Evolutionary conservation across 2,797 vertebrate genomes (phyloP), one percentile per base, ranked within the genome.

Genomic region (Liparis tanakae): DNA sequence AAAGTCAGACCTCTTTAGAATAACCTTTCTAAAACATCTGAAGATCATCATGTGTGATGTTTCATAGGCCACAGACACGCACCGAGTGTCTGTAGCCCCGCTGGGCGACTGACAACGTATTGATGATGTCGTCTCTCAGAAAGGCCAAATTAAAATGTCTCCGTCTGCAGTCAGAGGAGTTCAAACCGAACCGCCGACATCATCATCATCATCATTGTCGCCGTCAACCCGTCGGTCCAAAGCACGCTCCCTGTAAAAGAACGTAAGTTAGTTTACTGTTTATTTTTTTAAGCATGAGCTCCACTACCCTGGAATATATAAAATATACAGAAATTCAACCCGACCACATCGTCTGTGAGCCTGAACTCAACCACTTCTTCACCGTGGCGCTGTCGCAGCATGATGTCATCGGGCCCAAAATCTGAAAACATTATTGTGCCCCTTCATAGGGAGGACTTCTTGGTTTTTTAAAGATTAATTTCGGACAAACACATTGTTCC

Each of bases 41-140:
- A 18, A 37, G 10, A 13, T 18, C 2, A 0, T 59, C 10, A 15
- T 62, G 1, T 67, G 69, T 61, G 71, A n/a, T 59, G 56, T 54
- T 80, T 68, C 15, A 2, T 65, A 54, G 68, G 5, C 1, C 59
- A 36, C 60, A 46, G n/a, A 33, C 17, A 12, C 34, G 12, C 70
- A 83, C 65, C 15, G 70, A 74, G 33, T 46, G 54, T n/a, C n/a
- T n/a, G n/a, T n/a, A n/a, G n/a, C n/a, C n/a, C n/a, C n/a, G n/a
- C n/a, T n/a, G n/a, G n/a, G n/a, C n/a, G n/a, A n/a, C n/a, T n/a
- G n/a, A n/a, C n/a, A n/a, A n/a, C n/a, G n/a, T n/a, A n/a, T n/a
- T n/a, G n/a, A n/a, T n/a, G n/a, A n/a, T n/a, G n/a, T n/a, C n/a
- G n/a, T n/a, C n/a, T n/a, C n/a, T n/a, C n/a, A n/a, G n/a, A n/a